A percentile compares a stretch with the other conserved stretches of the same genome.
Evolutionary conservation across 2,888 invertebrate genomes (phyloP).

Genomic region (Drosophila mulleri): DNA sequence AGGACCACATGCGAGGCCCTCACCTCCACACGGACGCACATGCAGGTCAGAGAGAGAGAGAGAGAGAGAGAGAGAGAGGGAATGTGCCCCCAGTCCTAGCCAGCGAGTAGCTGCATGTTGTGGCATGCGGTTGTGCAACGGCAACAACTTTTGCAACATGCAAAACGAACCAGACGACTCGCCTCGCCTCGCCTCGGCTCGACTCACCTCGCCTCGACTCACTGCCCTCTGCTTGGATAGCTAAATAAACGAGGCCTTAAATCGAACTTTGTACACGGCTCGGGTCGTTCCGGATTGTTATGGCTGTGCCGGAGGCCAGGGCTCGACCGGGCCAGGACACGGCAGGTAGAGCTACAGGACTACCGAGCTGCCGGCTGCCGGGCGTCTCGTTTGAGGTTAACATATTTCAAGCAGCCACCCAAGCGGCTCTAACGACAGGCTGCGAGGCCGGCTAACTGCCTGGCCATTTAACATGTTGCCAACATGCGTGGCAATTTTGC

Average conservation of each 20-base stretch:
- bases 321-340: slow-evolving; percentile 10
- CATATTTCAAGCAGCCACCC: slow-evolving; percentile 75
- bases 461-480: slow-evolving; percentile 74
- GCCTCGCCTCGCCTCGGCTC: slow-evolving; percentile 12
- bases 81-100: slow-evolving; percentile 1
- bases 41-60: slow-evolving; percentile 13
- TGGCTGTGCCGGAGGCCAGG: slow-evolving; percentile 19
- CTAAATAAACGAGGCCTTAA: slow-evolving; percentile 82
- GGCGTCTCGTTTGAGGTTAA: slow-evolving; percentile 78
- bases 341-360: slow-evolving; percentile 30
- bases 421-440: slow-evolving; percentile 59
- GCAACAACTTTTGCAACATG: slow-evolving; percentile 81
- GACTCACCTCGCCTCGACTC: slow-evolving; percentile 16
- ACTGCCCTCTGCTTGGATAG: slow-evolving; percentile 51
- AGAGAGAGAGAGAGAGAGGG: background rate
- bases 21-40: slow-evolving; percentile 11
- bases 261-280: slow-evolving; percentile 77
- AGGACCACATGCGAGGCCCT: slow-evolving; percentile 20
- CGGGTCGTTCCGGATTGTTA: slow-evolving; percentile 52
- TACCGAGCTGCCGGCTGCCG: slow-evolving; percentile 26
- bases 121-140: slow-evolving; percentile 78
- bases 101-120: slow-evolving; percentile 64
- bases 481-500: slow-evolving; percentile 80
- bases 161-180: slow-evolving; percentile 67
- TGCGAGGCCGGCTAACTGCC: slow-evolving; percentile 51